Conservation (phyloP, 2,113 vertebrate genomes). For the Haemorhous mexicanus region DNA sequence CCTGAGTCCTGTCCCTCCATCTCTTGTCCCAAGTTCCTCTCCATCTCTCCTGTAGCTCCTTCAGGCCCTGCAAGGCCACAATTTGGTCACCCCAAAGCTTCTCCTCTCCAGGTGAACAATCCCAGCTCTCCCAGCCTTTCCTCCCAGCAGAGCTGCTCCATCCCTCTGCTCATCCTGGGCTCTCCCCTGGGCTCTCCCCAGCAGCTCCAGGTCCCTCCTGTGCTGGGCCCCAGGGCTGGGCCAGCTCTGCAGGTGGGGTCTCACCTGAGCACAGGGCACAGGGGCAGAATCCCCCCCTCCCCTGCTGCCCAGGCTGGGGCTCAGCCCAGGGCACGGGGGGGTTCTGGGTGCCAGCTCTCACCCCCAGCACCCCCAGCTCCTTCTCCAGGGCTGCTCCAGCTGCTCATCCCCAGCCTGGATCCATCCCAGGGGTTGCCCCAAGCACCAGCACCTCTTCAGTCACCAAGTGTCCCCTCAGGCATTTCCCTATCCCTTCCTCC, state of each 20-base stretch:
- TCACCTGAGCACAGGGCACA: neutral
- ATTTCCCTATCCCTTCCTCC: neutral
- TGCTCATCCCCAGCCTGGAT: neutral
- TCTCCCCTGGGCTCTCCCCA: neutral
- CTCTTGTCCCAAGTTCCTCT: neutral
- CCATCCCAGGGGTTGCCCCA: accelerated
- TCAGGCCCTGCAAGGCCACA: accelerated
- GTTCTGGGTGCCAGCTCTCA: neutral
- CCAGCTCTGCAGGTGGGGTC: neutral
- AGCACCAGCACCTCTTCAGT: neutral
- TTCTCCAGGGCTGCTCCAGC: neutral
- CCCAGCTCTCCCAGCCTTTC: neutral
- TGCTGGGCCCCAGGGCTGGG: neutral
- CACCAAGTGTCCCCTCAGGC: neutral
- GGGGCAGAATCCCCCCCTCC: neutral
- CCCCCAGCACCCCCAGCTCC: neutral
- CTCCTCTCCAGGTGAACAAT: neutral
- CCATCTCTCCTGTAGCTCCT: accelerated
- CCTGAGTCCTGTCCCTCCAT: accelerated
- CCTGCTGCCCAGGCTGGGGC: neutral
- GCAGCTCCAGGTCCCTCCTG: neutral
- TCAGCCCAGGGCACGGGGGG: neutral
- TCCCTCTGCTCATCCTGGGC: neutral
- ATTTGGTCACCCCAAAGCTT: accelerated
- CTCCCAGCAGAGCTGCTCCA: neutral